These are phyloP conservation scores for Halictus rubicundus DNA, from an alignment of 1,140 invertebrate genomes.

Conservation along the genomic window DNA sequence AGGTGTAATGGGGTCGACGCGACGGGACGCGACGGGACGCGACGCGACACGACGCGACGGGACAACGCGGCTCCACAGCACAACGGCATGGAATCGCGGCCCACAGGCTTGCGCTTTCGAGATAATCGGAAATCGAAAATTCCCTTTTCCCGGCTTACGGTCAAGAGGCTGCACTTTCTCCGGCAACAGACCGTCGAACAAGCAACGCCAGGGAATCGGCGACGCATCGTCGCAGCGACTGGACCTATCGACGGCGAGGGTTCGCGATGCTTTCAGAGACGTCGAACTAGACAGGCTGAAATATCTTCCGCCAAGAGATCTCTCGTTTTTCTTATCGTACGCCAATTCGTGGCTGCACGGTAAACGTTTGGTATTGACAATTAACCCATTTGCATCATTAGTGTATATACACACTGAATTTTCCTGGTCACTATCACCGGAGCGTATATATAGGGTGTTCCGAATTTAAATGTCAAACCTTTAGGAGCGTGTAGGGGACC, in stretches of 20 bases:
- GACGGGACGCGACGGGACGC: slow-evolving; percentile 8
- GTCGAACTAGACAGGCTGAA: background rate
- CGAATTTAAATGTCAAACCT: too few relatives aligned
- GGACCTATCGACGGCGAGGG: background rate
- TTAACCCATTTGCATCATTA: too few relatives aligned
- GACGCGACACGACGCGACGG: background rate
- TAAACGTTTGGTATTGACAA: too few relatives aligned
- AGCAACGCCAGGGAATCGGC: background rate
- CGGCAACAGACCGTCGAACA: slow-evolving; percentile 23
- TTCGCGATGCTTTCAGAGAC: background rate
- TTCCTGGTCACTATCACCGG: too few relatives aligned
- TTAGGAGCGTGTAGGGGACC: too few relatives aligned
- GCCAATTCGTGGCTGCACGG: background rate
- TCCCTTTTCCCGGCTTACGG: slow-evolving; percentile 29
- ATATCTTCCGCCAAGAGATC: background rate
- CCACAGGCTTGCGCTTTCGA: slow-evolving; percentile 36
- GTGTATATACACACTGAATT: too few relatives aligned
- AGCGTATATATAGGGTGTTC: too few relatives aligned
- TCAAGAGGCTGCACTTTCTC: slow-evolving; percentile 55
- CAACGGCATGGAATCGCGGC: too few relatives aligned
- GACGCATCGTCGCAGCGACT: too few relatives aligned
- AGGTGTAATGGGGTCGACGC: slow-evolving; percentile 28
- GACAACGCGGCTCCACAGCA: background rate
- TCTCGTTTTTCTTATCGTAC: background rate
- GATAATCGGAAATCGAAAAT: slow-evolving; percentile 57